Evolutionary conservation across 2,888 invertebrate genomes (phyloP).

Genomic region (Charanyca ferruginea): DNA sequence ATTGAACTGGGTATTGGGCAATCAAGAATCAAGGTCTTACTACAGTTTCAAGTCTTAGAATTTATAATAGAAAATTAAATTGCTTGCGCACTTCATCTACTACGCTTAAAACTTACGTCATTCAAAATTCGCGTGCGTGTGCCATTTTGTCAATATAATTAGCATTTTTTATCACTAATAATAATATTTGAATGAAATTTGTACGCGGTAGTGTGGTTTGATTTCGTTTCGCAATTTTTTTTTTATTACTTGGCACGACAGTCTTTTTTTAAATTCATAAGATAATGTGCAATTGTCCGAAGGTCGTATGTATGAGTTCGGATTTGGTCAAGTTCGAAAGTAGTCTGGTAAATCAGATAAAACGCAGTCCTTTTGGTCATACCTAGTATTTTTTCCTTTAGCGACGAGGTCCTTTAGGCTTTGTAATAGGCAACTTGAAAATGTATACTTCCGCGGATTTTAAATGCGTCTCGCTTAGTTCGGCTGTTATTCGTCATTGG

Average conservation of each 20-base stretch:
- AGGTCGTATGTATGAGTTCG: neutral
- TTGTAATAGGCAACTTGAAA: neutral
- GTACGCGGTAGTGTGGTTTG: neutral
- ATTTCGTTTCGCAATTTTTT: neutral
- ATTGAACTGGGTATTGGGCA: conserved; percentile 20
- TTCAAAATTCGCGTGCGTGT: conserved; percentile 30
- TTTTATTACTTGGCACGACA: neutral
- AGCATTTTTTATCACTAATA: conserved; percentile 23
- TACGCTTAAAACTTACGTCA: conserved; percentile 42
- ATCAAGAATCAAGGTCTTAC: conserved; percentile 40
- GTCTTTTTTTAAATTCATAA: neutral
- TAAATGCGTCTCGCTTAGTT: neutral
- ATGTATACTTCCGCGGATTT: neutral
- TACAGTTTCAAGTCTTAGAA: conserved; percentile 12
- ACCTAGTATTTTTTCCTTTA: neutral
- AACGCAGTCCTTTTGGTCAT: neutral
- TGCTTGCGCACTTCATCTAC: conserved; percentile 31
- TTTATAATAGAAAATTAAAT: conserved; percentile 16
- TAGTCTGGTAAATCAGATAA: neutral
- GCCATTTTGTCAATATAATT: conserved; percentile 31
- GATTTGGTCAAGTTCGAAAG: neutral
- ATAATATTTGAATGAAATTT: conserved; percentile 18
- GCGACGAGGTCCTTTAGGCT: neutral
- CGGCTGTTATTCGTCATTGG: neutral
- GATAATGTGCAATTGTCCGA: neutral